A percentile compares a stretch with the other conserved stretches of the same genome.
phyloP scores from a whole-genome alignment of 1,140 invertebrate genomes.

The Berghia stephanieae region DNA sequence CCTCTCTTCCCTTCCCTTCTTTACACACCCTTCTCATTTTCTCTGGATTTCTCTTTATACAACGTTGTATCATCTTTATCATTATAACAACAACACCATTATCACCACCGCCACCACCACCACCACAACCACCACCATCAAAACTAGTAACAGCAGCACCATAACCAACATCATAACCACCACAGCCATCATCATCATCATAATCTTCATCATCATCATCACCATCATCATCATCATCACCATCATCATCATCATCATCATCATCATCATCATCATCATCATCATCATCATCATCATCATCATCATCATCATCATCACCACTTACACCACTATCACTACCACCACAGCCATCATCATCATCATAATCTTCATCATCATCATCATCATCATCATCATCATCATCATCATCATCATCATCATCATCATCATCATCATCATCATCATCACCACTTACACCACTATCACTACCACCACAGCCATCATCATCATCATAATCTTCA shows the following conservation, averaged over 20 bases:
- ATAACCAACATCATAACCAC: too few relatives aligned
- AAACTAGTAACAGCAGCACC: too few relatives aligned
- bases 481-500: too few relatives aligned
- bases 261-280: slow-evolving; percentile 18
- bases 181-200: background rate
- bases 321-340: too few relatives aligned
- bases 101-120: background rate
- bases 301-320: slow-evolving; percentile 3
- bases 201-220: background rate
- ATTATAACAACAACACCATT: too few relatives aligned
- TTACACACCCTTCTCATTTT: background rate
- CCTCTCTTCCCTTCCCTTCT: slow-evolving; percentile 74
- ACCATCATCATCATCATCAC: background rate
- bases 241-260: background rate
- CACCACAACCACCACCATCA: background rate
- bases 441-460: too few relatives aligned
- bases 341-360: too few relatives aligned
- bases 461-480: too few relatives aligned
- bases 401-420: slow-evolving; percentile 16
- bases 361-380: too few relatives aligned
- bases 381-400: slow-evolving; percentile 5
- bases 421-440: slow-evolving; percentile 32
- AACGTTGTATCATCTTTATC: too few relatives aligned
- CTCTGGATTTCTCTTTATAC: slow-evolving; percentile 2
- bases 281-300: slow-evolving; percentile 23